These are phyloP conservation scores for Gobiocypris rarus DNA, from an alignment of 2,113 vertebrate species.

Conservation along the genomic window DNA sequence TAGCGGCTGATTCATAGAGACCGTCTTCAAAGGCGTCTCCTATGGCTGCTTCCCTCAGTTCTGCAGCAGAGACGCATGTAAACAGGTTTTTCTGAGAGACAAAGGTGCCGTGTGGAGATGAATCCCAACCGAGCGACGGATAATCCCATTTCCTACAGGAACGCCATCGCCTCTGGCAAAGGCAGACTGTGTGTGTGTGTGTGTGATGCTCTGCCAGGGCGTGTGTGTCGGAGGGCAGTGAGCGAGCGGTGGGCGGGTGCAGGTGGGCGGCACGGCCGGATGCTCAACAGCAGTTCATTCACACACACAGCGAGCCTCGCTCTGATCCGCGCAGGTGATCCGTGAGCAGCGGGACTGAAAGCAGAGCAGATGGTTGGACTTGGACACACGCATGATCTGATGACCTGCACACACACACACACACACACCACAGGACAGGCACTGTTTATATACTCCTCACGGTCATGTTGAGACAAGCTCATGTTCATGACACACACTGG, in stretches of 20 bases:
- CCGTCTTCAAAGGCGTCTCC: neutral
- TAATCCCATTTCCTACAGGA: constrained; percentile 67
- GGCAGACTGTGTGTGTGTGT: neutral
- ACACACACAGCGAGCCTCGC: neutral
- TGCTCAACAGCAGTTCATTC: neutral
- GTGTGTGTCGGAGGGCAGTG: neutral
- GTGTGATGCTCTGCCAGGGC: constrained; percentile 35
- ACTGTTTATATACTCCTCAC: neutral
- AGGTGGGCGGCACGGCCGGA: neutral
- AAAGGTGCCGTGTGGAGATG: constrained; percentile 29
- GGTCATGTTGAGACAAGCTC: neutral
- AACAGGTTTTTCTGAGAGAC: constrained; percentile 31
- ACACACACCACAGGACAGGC: too few species aligned
- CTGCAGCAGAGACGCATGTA: neutral
- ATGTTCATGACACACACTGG: neutral
- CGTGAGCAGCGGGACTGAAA: neutral
- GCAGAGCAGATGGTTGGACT: constrained; percentile 48
- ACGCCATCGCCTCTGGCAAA: neutral
- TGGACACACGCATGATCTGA: constrained; percentile 42
- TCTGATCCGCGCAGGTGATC: constrained; percentile 9
- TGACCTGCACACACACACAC: constrained; percentile 25
- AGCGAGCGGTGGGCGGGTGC: neutral
- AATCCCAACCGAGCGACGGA: constrained; percentile 11
- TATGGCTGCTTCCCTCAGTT: neutral
- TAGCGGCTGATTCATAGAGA: neutral